Evolutionary conservation across 1,140 invertebrate species (phyloP), one percentile per base, ranked within the genome.

Genomic region (Ericerus pela): DNA sequence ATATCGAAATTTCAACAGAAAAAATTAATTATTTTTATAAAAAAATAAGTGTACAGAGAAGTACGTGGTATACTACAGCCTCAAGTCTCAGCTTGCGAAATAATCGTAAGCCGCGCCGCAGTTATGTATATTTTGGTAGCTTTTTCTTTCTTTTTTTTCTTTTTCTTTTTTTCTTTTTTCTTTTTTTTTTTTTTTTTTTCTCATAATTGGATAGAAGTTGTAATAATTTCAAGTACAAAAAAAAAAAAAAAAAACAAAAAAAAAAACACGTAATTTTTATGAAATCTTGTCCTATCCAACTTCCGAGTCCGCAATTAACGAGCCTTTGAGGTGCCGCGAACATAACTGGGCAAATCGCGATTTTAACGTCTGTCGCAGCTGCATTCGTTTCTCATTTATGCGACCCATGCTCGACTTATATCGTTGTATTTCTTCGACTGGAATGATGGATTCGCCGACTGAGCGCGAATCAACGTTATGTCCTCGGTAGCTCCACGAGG

Each of bases 391-490:
- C 63, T 86, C 79, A 58, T 78, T 78, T 61, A 88, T 76, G 65
- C 85, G 79, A 60, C 69, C 71, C 67, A 81, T 78, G 61, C 80
- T 79, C 30, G 81, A 82, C 72, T 84, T 82, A 65, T 88, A 88
- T 69, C 79, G 76, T 68, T 81, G 71, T 41, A 92, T 82, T 68
- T 91, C 88, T 71, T 91, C 88, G 60, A 81, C 78, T 53, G 88
- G 85, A 74, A 92, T 91, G 73, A 82, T 84, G 75, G 79, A 80
- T 62, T 77, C 71, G 59, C 78, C 77, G 1, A 43, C 62, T 81
- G n/a, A n/a, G 85, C 57, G 83, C 84, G 62, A 79, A 77, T 68
- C 72, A 67, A 14, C 73, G 76, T 63, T 79, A 74, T 76, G 80
- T 38, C 27, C 59, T 51, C 27, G 30, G 4, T 31, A 16, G 16